Conservation (phyloP, 1,140 invertebrate species). For the Dermatophagoides farinae region DNA sequence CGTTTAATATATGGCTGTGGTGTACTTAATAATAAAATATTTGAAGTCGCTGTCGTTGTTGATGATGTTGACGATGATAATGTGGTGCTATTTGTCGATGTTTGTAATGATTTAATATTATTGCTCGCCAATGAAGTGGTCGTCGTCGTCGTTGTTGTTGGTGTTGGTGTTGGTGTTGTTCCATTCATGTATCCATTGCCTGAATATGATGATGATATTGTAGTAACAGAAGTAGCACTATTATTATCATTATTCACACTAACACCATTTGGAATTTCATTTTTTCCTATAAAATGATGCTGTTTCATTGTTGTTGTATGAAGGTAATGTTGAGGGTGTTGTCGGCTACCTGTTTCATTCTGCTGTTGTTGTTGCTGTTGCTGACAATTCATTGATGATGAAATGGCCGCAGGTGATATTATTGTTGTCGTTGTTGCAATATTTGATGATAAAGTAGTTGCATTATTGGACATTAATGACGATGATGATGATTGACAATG, state of each 20-base stretch:
- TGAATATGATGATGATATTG: background rate
- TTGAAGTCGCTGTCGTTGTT: background rate
- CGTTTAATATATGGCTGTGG: background rate
- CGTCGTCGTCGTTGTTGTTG: background rate
- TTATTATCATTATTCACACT: too few species aligned
- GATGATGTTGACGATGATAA: conserved; percentile 1
- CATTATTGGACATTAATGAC: too few species aligned
- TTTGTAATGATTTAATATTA: background rate
- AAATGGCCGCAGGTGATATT: too few species aligned
- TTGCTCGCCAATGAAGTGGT: too few species aligned
- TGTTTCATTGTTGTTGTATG: too few species aligned
- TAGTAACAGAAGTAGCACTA: background rate
- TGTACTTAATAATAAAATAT: background rate
- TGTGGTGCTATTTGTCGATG: background rate
- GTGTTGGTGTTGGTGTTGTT: background rate
- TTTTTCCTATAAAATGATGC: too few species aligned
- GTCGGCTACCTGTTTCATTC: background rate
- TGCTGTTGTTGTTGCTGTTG: background rate
- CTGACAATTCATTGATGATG: background rate
- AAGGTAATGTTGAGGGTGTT: background rate
- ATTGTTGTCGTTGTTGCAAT: too few species aligned
- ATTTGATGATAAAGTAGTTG: too few species aligned
- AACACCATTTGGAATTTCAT: too few species aligned
- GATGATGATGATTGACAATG: too few species aligned
- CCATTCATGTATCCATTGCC: background rate